A percentile compares a stretch with the other conserved stretches of the same genome.
Evolutionary conservation across 2,888 invertebrate genomes (phyloP).

Genomic region (Zeuzera pyrina): DNA sequence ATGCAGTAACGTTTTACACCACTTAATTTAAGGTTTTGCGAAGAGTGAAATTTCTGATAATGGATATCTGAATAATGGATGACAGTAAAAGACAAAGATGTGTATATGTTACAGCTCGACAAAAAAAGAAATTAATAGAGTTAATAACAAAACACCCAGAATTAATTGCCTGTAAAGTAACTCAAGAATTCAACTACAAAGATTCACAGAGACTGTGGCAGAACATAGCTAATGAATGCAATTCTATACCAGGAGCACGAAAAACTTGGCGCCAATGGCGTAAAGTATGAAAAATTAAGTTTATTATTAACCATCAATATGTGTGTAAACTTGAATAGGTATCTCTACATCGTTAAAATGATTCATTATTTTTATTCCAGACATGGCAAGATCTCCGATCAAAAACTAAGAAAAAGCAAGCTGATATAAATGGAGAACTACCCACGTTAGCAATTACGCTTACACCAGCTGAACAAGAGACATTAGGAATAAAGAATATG

Average conservation of each 20-base stretch:
- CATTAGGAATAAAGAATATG: slow-evolving; percentile 38
- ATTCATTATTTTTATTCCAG: slow-evolving; percentile 27
- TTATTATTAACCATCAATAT: not conserved
- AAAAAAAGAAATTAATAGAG: slow-evolving; percentile 54
- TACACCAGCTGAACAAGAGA: slow-evolving; percentile 40
- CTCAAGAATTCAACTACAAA: slow-evolving; percentile 40
- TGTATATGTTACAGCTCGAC: slow-evolving; percentile 40
- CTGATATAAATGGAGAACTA: slow-evolving; percentile 30
- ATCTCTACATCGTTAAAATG: not conserved
- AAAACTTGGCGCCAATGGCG: slow-evolving; percentile 64
- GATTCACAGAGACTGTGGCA: slow-evolving; percentile 54
- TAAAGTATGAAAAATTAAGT: slow-evolving; percentile 38
- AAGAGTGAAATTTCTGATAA: too few relatives aligned
- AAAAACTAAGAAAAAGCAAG: slow-evolving; percentile 43
- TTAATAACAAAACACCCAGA: slow-evolving; percentile 49
- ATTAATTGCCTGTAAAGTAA: slow-evolving; percentile 42
- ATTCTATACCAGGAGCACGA: slow-evolving; percentile 48
- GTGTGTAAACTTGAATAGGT: not conserved
- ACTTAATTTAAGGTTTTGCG: too few relatives aligned
- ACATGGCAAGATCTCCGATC: slow-evolving; percentile 60
- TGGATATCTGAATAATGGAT: slow-evolving; percentile 40
- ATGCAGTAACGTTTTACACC: too few relatives aligned
- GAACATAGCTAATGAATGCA: slow-evolving; percentile 48
- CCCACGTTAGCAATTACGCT: slow-evolving; percentile 32
- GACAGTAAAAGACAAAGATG: slow-evolving; percentile 36